These are phyloP conservation scores for Eulacestoma nigropectus DNA, from an alignment of 2,113 vertebrate genomes.

Conservation along the genomic window DNA sequence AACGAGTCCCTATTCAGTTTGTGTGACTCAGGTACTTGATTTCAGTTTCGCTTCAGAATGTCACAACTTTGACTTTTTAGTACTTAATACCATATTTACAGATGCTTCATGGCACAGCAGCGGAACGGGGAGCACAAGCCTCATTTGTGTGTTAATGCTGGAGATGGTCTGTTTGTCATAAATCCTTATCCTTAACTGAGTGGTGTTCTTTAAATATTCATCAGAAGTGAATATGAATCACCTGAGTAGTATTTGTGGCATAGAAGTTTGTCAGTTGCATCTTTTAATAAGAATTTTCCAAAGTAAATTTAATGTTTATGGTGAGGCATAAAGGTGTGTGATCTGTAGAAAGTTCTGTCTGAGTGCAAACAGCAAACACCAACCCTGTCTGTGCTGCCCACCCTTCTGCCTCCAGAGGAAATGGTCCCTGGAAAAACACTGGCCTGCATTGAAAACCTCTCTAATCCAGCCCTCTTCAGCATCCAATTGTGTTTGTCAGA, in stretches of 20 bases:
- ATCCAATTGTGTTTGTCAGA: neutral
- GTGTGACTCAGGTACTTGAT: constrained; percentile 14
- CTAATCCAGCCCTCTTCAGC: neutral
- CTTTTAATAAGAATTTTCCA: neutral
- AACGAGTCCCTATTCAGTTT: constrained; percentile 11
- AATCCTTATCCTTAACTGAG: neutral
- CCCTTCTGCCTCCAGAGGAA: neutral
- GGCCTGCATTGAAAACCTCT: neutral
- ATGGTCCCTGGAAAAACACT: neutral
- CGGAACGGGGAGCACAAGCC: neutral
- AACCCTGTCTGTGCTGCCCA: neutral
- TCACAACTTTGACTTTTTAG: neutral
- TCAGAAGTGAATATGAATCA: neutral
- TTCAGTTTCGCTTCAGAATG: constrained; percentile 23
- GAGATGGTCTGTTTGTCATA: neutral
- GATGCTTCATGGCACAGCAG: neutral
- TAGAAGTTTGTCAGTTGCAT: neutral
- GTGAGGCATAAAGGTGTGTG: neutral
- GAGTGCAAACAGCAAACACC: neutral
- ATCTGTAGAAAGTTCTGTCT: neutral
- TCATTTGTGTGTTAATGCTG: neutral
- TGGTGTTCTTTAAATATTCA: neutral
- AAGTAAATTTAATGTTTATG: neutral
- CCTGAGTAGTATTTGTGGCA: neutral
- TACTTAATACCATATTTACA: neutral